Conservation (phyloP, 2,797 vertebrate species). For the Micromesistius poutassou region DNA sequence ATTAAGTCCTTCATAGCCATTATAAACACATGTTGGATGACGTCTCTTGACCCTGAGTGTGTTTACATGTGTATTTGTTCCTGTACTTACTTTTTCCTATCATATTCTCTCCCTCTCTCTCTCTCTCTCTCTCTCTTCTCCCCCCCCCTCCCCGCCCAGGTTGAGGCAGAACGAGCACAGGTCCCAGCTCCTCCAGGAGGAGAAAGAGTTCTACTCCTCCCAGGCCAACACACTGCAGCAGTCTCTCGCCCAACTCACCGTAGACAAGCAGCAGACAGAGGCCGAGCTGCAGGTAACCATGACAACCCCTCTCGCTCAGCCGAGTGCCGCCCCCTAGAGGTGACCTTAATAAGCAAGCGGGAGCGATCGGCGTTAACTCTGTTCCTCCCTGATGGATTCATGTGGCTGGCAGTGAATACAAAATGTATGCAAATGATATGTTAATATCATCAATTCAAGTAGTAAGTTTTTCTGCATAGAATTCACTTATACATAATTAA, state of each 20-base stretch:
- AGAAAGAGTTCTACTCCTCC: slow-evolving; percentile 87
- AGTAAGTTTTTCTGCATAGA: too few relatives aligned
- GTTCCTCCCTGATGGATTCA: not conserved
- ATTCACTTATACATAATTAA: too few relatives aligned
- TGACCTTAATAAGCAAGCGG: not conserved
- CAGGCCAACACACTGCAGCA: slow-evolving; percentile 87
- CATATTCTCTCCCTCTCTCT: too few relatives aligned
- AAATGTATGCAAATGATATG: not conserved
- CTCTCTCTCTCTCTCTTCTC: not conserved
- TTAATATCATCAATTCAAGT: not conserved
- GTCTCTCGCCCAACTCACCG: slow-evolving; percentile 87
- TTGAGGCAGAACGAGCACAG: slow-evolving; percentile 85
- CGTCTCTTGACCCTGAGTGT: not conserved
- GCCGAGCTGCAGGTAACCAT: slow-evolving; percentile 86
- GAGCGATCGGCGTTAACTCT: not conserved
- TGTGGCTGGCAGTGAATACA: not conserved
- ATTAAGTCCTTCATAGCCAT: not conserved
- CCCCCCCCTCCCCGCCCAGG: slow-evolving; percentile 61
- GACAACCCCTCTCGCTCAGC: not conserved
- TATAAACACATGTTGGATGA: not conserved
- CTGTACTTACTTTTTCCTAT: not conserved
- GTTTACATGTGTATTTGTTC: not conserved
- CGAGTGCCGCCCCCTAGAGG: not conserved
- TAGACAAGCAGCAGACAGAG: slow-evolving; percentile 90
- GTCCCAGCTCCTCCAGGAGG: slow-evolving; percentile 83